Evolutionary conservation across 1,140 invertebrate genomes (phyloP).

Genomic region (Anadara kagoshimensis): DNA sequence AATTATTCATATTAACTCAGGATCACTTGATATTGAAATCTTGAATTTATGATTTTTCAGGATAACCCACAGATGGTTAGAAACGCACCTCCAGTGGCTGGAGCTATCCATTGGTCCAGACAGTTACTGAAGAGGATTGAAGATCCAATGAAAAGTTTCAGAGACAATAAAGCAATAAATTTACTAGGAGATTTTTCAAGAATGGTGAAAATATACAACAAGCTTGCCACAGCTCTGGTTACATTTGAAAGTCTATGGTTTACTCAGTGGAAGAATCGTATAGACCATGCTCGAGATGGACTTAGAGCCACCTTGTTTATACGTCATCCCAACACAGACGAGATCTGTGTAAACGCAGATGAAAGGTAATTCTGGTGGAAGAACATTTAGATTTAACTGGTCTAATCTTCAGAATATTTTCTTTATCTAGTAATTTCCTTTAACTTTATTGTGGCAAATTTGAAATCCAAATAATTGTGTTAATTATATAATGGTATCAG

Average conservation of each 20-base stretch:
- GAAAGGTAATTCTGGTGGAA: conserved; percentile 57
- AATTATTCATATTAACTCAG: too few species aligned
- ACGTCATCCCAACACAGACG: conserved; percentile 65
- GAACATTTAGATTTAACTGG: neutral
- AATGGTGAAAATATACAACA: conserved; percentile 70
- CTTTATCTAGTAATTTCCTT: neutral
- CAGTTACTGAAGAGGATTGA: conserved; percentile 70
- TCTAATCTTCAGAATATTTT: too few species aligned
- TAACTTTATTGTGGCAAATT: too few species aligned
- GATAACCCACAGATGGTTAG: conserved; percentile 64
- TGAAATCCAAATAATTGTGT: too few species aligned
- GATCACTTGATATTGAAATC: too few species aligned
- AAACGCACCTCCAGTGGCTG: conserved; percentile 71
- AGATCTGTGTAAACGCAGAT: conserved; percentile 72
- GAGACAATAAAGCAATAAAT: conserved; percentile 67
- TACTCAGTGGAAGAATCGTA: conserved; percentile 69
- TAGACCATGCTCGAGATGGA: conserved; percentile 69
- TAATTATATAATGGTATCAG: too few species aligned
- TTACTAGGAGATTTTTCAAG: conserved; percentile 65
- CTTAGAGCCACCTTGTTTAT: conserved; percentile 70
- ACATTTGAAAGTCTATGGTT: conserved; percentile 73
- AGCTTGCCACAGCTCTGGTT: conserved; percentile 68
- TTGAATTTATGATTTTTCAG: conserved; percentile 37
- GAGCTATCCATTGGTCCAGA: conserved; percentile 71
- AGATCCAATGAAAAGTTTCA: conserved; percentile 71